A percentile compares a stretch with the other conserved stretches of the same genome.
Evolutionary conservation across 1,140 invertebrate species (phyloP).

Genomic region (Agrilus planipennis): DNA sequence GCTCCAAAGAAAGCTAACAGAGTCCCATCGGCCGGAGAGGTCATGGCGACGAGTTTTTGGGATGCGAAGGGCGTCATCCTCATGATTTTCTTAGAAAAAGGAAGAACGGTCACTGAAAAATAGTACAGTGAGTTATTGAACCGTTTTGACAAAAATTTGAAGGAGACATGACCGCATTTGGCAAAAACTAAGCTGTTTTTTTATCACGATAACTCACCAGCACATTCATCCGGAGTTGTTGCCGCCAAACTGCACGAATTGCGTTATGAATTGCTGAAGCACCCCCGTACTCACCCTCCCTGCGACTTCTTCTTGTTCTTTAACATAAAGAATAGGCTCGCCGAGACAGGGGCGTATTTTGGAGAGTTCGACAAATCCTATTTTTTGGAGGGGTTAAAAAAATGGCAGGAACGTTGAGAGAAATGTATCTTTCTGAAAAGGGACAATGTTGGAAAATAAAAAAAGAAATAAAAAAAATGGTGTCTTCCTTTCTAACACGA

Average conservation of each 20-base stretch:
- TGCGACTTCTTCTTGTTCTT: too few species aligned
- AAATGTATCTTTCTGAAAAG: slow-evolving; percentile 1
- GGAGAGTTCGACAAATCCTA: too few species aligned
- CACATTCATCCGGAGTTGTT: background rate
- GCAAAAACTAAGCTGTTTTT: too few species aligned
- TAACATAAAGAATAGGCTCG: too few species aligned
- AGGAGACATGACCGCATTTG: too few species aligned
- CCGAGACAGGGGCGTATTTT: too few species aligned
- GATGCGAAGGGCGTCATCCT: too few species aligned
- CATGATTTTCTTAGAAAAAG: slow-evolving; percentile 26
- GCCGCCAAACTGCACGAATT: background rate
- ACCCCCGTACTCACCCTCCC: background rate
- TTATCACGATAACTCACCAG: too few species aligned
- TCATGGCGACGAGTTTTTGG: slow-evolving; percentile 24
- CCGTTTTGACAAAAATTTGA: slow-evolving; percentile 16
- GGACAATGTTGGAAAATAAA: background rate
- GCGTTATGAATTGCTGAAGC: background rate
- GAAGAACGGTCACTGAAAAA: slow-evolving; percentile 17
- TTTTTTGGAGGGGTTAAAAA: too few species aligned
- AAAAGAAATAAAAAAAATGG: background rate
- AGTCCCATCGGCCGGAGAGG: slow-evolving; percentile 21
- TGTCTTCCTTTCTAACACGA: slow-evolving; percentile 1
- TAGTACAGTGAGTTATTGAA: slow-evolving; percentile 13
- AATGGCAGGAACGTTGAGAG: background rate
- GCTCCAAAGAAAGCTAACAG: slow-evolving; percentile 21